Evolutionary conservation across 2,888 invertebrate species (phyloP), one percentile per base, ranked within the genome.

Genomic region (Incurvaria masculella): DNA sequence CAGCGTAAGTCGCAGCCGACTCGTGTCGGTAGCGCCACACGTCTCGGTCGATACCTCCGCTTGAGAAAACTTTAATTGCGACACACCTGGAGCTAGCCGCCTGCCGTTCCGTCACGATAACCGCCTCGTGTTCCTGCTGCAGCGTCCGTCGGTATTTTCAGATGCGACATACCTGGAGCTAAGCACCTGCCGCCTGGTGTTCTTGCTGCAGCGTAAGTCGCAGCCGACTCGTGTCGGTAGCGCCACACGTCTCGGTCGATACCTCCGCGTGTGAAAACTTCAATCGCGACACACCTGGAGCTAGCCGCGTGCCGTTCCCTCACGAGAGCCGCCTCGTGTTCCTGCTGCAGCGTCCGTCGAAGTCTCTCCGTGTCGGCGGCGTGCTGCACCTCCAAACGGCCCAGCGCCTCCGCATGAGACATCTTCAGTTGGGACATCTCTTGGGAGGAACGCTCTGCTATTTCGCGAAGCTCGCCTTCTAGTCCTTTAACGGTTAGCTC

Each of bases 401-500:
- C 78, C 51, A 56, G 54, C 11, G 68, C 66, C 49, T 75, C 73
- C 1, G 74, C 72, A 57, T 79, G 72, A 6, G 53, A 51, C 72
- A 78, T 73, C 61, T 72, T 74, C 43, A 79, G 53, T 21, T 73
- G 85, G 0, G 82, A 78, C 46, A 87, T 62, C 60, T 86, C 85
- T 47, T 83, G 81, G 60, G 86, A 83, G 61, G 89, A 88, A 2
- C 86, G 78, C 18, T 84, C 83, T 26, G 88, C 86, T 86, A 93
- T 89, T 57, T 84, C 86, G 20, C 89, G 83, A 2, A 94, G 79
- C 65, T 94, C 93, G 0, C 89, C 86, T 66, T 93, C 92, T n/a
- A 94, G 66, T 1, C 92, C 91, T 72, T 91, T 92, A 0, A 93
- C 89, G 4, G 93, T 92, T 60, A 91, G 72, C 63, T 92, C 91